Conservation (phyloP, 1,140 invertebrate genomes). For the Reticulitermes speratus region DNA sequence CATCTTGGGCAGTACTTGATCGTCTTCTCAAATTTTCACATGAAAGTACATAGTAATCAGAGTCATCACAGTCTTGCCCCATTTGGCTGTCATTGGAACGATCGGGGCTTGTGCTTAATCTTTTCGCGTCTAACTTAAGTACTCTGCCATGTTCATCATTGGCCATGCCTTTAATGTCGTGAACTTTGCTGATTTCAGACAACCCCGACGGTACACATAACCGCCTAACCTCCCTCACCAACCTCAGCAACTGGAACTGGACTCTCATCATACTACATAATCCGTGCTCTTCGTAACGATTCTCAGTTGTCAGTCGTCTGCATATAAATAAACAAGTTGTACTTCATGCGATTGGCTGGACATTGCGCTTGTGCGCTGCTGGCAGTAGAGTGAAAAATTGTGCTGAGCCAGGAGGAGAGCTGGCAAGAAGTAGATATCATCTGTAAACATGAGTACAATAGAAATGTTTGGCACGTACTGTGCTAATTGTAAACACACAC, state of each 20-base stretch:
- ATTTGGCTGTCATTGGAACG: neutral
- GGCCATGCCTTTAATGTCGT: neutral
- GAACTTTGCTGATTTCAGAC: neutral
- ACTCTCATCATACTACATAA: no score
- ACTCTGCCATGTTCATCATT: neutral
- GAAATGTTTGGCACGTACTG: neutral
- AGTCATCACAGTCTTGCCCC: neutral
- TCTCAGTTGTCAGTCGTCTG: neutral
- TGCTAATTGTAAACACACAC: neutral
- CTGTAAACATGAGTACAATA: neutral
- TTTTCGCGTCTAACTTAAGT: neutral
- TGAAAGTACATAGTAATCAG: neutral
- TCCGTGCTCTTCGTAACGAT: neutral
- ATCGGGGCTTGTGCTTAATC: neutral
- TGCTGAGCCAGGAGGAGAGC: neutral
- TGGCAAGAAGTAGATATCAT: neutral
- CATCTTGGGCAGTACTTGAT: constrained; percentile 37
- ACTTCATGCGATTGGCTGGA: neutral
- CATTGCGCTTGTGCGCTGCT: neutral
- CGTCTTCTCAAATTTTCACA: neutral
- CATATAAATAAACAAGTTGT: neutral
- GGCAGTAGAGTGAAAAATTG: neutral
- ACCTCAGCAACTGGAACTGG: neutral
- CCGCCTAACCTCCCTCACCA: neutral
- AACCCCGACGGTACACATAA: no score